Evolutionary conservation across 2,113 vertebrate genomes (phyloP).

Genomic region (Microtus richardsoni): DNA sequence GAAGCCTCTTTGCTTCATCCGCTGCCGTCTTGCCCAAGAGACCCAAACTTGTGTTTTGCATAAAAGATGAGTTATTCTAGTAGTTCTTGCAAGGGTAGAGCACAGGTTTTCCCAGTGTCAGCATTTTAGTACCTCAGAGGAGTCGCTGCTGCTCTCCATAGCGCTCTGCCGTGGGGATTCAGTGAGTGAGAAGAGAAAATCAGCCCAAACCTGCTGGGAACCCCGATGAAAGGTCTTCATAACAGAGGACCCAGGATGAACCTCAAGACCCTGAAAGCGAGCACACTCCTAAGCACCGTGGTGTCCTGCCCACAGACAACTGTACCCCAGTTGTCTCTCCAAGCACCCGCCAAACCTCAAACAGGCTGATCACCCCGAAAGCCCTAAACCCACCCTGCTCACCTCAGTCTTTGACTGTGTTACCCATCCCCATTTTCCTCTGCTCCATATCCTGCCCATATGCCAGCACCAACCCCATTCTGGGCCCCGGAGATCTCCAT

Average conservation of each 20-base stretch:
- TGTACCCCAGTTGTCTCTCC: not conserved
- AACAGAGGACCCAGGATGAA: not conserved
- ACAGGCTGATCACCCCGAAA: not conserved
- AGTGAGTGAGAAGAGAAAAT: conserved; percentile 24
- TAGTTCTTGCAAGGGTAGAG: not conserved
- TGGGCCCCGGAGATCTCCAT: not conserved
- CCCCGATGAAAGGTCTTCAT: conserved; percentile 10
- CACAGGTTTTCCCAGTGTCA: not conserved
- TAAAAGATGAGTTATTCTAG: not conserved
- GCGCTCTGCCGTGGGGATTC: not conserved
- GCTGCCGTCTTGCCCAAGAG: conserved; percentile 17
- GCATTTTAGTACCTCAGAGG: not conserved
- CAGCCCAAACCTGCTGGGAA: conserved; percentile 1
- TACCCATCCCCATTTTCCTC: not conserved
- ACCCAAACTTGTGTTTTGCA: not conserved
- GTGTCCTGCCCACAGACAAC: not conserved
- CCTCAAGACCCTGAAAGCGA: not conserved
- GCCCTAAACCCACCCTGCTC: not conserved
- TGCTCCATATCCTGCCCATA: not conserved
- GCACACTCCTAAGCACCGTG: not conserved
- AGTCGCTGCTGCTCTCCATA: not conserved
- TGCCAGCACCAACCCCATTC: not conserved
- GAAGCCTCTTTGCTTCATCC: conserved; percentile 13
- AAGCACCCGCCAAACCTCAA: conserved; percentile 18
- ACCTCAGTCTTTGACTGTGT: not conserved